Conservation (phyloP, 2,113 vertebrate genomes). For the Hyperopisus bebe region DNA sequence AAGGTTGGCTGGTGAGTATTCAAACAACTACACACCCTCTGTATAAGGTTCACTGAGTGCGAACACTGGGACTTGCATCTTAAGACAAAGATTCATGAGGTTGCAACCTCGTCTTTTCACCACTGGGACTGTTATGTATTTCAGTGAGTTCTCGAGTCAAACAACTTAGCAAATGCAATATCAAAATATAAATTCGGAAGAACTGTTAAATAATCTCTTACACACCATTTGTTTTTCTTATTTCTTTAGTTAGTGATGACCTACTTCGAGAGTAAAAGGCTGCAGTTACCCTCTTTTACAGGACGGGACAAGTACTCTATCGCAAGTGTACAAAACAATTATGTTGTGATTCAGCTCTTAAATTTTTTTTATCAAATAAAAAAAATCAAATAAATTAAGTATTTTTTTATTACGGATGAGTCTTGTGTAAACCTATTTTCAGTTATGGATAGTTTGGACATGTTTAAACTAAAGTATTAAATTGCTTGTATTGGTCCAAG, state of each 20-base stretch:
- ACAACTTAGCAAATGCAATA: background rate
- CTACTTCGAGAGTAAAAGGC: background rate
- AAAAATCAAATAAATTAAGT: background rate
- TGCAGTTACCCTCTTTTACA: background rate
- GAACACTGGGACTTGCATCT: constrained; percentile 24
- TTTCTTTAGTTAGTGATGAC: background rate
- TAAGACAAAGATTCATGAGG: background rate
- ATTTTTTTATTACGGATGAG: background rate
- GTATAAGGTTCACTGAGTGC: constrained; percentile 41
- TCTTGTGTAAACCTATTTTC: constrained; percentile 2
- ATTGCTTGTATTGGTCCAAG: background rate
- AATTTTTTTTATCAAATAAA: background rate
- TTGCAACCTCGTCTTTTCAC: background rate
- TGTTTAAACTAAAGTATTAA: constrained; percentile 9
- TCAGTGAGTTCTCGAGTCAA: background rate
- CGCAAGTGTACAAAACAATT: background rate
- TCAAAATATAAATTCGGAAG: background rate
- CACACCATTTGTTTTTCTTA: background rate
- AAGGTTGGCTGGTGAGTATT: constrained; percentile 28
- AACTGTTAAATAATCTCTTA: background rate
- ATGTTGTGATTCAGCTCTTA: background rate
- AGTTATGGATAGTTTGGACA: background rate
- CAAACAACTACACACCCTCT: constrained; percentile 30
- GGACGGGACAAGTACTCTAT: background rate
- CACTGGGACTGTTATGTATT: background rate